Base-by-base conservation (phyloP, 2,797 vertebrate genomes). In the Lacerta viridis region DNA sequence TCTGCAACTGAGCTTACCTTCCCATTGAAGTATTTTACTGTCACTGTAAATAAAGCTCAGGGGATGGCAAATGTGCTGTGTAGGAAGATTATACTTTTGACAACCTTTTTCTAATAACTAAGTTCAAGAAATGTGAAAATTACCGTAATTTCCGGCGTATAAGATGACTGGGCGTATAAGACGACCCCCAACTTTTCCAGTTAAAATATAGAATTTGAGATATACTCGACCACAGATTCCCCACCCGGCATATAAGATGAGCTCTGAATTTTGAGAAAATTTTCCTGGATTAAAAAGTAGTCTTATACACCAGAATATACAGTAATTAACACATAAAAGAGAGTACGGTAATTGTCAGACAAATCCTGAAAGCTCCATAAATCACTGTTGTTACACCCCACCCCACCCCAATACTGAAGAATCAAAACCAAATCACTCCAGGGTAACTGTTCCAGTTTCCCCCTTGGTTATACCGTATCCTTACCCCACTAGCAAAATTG, bases 401-500 rank as follows among this genome's bases (percentile, higher is more conserved):
- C 33, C 15, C 7, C 36, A 17, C 36, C 55, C 50, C 20, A 46
- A 6, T 33, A 13, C n/a, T 33, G 15, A 82, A 83, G 5, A n/a
- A 86, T 36, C 59, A 78, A 85, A 91, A 91, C 10, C 20, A 80
- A 25, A 7, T 36, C 25, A 33, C 74, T 23, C 29, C 46, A 79
- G 79, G 74, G 20, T 43, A 91, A 83, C 23, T 76, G 17, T 88
- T 84, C 75, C 79, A 80, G 11, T 79, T 94, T 84, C 66, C 3
- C 41, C 64, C 41, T 61, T 50, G 36, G 59, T 83, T 50, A 64
- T 11, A 87, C 36, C 27, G 20, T 69, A 80, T 46, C 55, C 50
- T 66, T 87, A 80, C 50, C 80, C 77, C 72, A 69, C 43, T 25
- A 90, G 86, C 39, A 89, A 90, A 92, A 36, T 68, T 92, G 81